Conservation (phyloP, 2,113 vertebrate genomes). For the Gadus chalcogrammus region DNA sequence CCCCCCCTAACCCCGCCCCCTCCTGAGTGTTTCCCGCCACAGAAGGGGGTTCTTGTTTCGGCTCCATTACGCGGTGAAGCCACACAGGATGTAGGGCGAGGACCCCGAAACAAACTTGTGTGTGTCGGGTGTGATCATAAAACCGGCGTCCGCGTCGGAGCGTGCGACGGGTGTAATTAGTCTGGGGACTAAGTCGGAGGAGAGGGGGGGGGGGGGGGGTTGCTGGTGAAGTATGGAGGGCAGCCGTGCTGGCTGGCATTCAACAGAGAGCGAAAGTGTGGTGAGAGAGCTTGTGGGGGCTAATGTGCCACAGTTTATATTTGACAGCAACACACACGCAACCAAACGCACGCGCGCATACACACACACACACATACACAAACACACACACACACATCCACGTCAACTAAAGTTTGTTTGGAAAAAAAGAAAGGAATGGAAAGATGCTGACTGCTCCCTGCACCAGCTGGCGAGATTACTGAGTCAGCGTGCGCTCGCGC, state of each 20-base stretch:
- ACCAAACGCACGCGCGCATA: too few relatives aligned
- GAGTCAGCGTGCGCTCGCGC: conserved; percentile 53
- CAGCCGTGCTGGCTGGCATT: conserved; percentile 55
- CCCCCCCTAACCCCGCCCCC: too few relatives aligned
- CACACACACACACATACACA: too few relatives aligned
- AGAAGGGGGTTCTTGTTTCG: conserved; percentile 28
- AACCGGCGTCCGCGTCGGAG: conserved; percentile 60
- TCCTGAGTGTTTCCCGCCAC: neutral
- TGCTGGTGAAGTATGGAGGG: conserved; percentile 70
- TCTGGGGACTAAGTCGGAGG: conserved; percentile 62
- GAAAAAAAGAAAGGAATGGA: conserved; percentile 14
- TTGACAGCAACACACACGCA: conserved; percentile 55
- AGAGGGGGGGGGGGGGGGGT: conserved; percentile 36
- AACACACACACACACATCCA: too few relatives aligned
- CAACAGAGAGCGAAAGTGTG: conserved; percentile 64
- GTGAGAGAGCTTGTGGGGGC: conserved; percentile 52
- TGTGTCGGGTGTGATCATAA: conserved; percentile 63
- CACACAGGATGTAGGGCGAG: conserved; percentile 53
- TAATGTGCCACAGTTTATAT: conserved; percentile 68
- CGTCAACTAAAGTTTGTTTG: conserved; percentile 52
- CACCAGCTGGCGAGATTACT: conserved; percentile 43
- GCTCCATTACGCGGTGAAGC: conserved; percentile 32
- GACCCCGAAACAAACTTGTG: conserved; percentile 57
- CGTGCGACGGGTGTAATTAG: conserved; percentile 69
- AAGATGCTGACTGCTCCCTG: conserved; percentile 63